Base-by-base conservation (phyloP, 2,888 invertebrate genomes). In the Lasioglossum zephyrum region DNA sequence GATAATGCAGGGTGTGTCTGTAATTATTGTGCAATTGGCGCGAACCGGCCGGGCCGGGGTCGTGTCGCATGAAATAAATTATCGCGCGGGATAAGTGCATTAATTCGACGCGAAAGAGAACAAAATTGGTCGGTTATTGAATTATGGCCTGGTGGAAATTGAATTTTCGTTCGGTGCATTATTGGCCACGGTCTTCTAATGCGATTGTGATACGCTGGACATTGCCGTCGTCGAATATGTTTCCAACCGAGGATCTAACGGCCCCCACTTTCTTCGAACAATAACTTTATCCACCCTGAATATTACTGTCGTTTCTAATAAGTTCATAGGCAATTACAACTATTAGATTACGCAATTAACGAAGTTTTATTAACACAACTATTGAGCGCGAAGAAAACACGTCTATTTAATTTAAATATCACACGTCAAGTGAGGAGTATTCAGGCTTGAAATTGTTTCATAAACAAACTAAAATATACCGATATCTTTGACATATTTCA, bases 1-100 rank as follows among this genome's bases (percentile, higher is more conserved):
- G 70, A 76, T 85, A 80, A 85, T 74, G 69, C 74, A 85, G 74
- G 80, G 85, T 77, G 85, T 70, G 85, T 49, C 86, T n/a, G 85
- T 53, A 78, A 86, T 85, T 86, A 81, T 81, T 81, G 77, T 69
- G 85, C 80, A 78, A 85, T 53, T 72, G 66, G 66, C 73, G 73
- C 47, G 85, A 85, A n/a, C 77, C 63, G 47, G 81, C 75, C 81
- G 74, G 47, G 81, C 22, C 66, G 22, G 49, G 41, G 74, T 76
- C 76, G 86, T 81, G 47, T 73, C 77, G 78, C 66, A 69, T 49
- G 16, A 86, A 85, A 76, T 81, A 69, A 57, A 85, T 81, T 78
- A 73, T 73, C 86, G 41, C 53, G 81, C 72, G 60, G 26, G 86
- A 79, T 79, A 81, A 81, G 77, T 57, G 78, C 79, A 79, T 86